phyloP scores from a whole-genome alignment of 2,797 vertebrate genomes.

The Danio jaintianensis region DNA sequence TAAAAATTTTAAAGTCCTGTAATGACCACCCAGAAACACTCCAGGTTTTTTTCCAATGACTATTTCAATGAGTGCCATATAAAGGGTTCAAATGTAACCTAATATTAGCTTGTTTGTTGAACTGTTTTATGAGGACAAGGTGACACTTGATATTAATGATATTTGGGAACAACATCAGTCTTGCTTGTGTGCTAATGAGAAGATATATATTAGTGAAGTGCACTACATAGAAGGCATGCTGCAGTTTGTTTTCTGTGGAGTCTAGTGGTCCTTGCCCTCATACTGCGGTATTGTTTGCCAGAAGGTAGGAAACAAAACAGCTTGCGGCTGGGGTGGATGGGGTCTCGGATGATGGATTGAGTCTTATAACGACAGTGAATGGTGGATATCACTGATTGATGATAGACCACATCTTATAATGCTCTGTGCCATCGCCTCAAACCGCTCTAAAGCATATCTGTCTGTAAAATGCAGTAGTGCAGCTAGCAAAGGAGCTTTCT shows the following conservation, averaged over 20 bases:
- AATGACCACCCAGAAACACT: too few species aligned
- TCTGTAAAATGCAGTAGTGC: not conserved
- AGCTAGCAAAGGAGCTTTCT: not conserved
- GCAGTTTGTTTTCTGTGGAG: not conserved
- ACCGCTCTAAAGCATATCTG: not conserved
- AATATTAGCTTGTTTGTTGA: not conserved
- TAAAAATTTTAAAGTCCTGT: too few species aligned
- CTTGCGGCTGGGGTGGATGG: conserved; percentile 14
- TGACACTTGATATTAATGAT: not conserved
- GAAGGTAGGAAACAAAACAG: conserved; percentile 32
- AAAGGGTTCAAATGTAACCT: not conserved
- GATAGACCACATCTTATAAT: conserved; percentile 4
- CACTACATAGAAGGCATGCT: conserved; percentile 1
- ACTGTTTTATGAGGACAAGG: not conserved
- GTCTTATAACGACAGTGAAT: conserved; percentile 20
- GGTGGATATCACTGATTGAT: conserved; percentile 25
- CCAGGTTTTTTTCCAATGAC: too few species aligned
- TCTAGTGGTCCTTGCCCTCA: conserved; percentile 32
- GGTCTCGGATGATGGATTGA: conserved; percentile 34
- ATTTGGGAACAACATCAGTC: not conserved
- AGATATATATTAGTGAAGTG: not conserved
- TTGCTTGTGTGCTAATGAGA: not conserved
- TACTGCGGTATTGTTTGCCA: conserved; percentile 26
- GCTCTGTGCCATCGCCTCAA: not conserved
- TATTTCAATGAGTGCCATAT: too few species aligned